phyloP scores from a whole-genome alignment of 2,888 invertebrate species.

The Agyllia agylla region DNA sequence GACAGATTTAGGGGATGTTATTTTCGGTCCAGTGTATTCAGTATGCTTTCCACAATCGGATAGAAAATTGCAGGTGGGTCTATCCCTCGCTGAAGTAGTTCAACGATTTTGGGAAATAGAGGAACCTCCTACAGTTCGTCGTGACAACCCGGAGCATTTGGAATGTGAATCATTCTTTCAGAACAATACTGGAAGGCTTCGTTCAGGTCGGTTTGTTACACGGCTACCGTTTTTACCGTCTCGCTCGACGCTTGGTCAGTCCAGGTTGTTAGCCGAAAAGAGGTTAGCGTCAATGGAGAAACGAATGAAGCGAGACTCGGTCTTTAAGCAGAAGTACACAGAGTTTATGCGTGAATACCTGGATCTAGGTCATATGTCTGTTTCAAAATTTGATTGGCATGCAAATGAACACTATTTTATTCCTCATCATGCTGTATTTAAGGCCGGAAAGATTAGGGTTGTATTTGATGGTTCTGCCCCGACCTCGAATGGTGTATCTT shows the following conservation, averaged over 20 bases:
- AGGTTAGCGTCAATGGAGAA: background rate
- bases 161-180: slow-evolving; percentile 17
- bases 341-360: slow-evolving; percentile 9
- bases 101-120: slow-evolving; percentile 23
- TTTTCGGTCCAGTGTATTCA: background rate
- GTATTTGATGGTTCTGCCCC: slow-evolving; percentile 5
- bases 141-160: slow-evolving; percentile 19
- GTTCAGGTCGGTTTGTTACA: slow-evolving; percentile 27
- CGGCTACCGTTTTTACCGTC: background rate
- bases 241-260: background rate
- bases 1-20: slow-evolving; percentile 13
- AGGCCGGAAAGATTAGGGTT: slow-evolving; percentile 8
- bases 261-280: background rate
- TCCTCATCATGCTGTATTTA: slow-evolving; percentile 20
- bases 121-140: slow-evolving; percentile 11
- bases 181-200: slow-evolving; percentile 21
- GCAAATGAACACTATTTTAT: slow-evolving; percentile 17
- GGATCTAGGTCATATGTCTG: slow-evolving; percentile 14
- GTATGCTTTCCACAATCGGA: background rate
- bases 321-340: background rate
- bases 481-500: background rate
- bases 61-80: background rate
- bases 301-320: background rate
- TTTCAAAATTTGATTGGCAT: slow-evolving; percentile 22
- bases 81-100: slow-evolving; percentile 1